phyloP scores from a whole-genome alignment of 2,888 invertebrate genomes.

The Chrysomela aeneicollis region DNA sequence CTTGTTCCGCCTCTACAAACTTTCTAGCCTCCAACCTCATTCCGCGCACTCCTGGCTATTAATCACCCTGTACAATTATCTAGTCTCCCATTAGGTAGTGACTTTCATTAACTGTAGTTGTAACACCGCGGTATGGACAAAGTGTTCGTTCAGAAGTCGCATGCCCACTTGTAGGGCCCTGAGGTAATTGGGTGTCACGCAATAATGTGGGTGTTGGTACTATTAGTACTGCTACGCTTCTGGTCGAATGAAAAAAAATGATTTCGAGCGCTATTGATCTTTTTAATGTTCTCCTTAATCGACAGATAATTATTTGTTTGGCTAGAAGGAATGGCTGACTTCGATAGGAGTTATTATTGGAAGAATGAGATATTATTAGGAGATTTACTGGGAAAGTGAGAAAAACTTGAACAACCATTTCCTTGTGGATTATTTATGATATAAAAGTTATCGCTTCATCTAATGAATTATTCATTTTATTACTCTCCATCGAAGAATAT shows the following conservation, averaged over 20 bases:
- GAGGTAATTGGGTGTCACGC: constrained; percentile 24
- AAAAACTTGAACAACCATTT: no score
- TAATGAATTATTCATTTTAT: no score
- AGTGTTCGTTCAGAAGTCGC: constrained; percentile 18
- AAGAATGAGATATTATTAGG: background rate
- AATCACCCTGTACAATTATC: background rate
- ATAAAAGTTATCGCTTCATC: no score
- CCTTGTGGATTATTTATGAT: no score
- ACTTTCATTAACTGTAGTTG: constrained; percentile 2
- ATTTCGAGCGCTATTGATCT: constrained; percentile 21
- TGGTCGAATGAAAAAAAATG: constrained; percentile 6
- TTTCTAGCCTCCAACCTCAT: no score
- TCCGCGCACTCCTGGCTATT: background rate
- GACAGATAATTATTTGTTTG: constrained; percentile 22
- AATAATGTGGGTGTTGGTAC: constrained; percentile 23
- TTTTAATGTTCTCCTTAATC: constrained; percentile 21
- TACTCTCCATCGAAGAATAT: no score
- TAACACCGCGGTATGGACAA: constrained; percentile 16
- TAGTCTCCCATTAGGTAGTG: background rate
- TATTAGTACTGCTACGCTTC: constrained; percentile 18
- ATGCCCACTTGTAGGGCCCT: constrained; percentile 15
- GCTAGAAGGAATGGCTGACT: constrained; percentile 16
- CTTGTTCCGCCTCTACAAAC: background rate
- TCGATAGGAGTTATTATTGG: constrained; percentile 15
- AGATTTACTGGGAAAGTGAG: no score